Evolutionary conservation across 2,888 invertebrate species (phyloP).

Genomic region (Polymixis flavicincta): DNA sequence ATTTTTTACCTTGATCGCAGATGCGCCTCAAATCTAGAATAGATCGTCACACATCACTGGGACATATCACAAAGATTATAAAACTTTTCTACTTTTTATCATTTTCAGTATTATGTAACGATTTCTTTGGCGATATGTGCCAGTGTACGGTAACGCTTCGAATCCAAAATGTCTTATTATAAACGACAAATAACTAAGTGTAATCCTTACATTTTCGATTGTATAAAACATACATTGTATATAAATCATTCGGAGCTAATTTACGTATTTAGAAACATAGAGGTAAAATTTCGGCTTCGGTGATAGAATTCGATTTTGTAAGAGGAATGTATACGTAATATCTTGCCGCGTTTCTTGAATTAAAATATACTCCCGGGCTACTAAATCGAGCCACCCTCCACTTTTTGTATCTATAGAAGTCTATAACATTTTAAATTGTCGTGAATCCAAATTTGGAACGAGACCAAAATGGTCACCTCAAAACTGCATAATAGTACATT

Average conservation of each 20-base stretch:
- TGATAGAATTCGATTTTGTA: slow-evolving; percentile 18
- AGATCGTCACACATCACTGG: slow-evolving; percentile 17
- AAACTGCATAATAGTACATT: not conserved
- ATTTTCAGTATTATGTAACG: slow-evolving; percentile 38
- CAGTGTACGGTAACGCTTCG: slow-evolving; percentile 38
- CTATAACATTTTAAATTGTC: not conserved
- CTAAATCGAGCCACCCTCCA: not conserved
- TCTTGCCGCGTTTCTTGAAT: slow-evolving; percentile 31
- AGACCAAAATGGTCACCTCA: not conserved
- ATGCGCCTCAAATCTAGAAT: slow-evolving; percentile 59
- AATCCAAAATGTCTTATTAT: slow-evolving; percentile 68
- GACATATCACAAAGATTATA: slow-evolving; percentile 11
- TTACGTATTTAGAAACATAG: slow-evolving; percentile 42
- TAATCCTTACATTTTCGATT: slow-evolving; percentile 60
- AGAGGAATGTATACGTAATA: slow-evolving; percentile 33
- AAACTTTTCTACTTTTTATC: slow-evolving; percentile 16
- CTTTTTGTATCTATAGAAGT: not conserved
- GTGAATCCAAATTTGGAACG: not conserved
- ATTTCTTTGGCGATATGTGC: slow-evolving; percentile 15
- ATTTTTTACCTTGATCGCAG: slow-evolving; percentile 41
- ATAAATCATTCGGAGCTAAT: slow-evolving; percentile 38
- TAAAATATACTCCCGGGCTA: not conserved
- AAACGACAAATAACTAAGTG: slow-evolving; percentile 74
- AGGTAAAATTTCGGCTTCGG: slow-evolving; percentile 35
- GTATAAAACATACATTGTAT: slow-evolving; percentile 41